Percentiles rank a stretch among this genome's conserved stretches.
phyloP scores from a whole-genome alignment of 2,888 invertebrate genomes.

The Cancer borealis region DNA sequence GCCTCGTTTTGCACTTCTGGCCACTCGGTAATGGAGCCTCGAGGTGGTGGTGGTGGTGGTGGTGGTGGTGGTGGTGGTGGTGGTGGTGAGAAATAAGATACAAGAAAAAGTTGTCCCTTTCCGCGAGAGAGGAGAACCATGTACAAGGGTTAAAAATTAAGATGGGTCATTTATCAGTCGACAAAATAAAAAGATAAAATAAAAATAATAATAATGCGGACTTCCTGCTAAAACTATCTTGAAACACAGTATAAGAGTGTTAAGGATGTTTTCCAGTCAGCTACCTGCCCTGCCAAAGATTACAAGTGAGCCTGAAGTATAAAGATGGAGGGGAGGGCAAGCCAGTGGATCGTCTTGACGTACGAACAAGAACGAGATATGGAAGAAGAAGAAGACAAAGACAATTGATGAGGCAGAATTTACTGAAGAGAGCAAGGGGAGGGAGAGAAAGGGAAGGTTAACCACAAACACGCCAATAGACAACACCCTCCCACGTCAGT shows the following conservation, averaged over 20 bases:
- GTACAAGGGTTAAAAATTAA: not conserved
- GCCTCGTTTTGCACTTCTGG: not conserved
- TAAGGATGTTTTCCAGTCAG: no score
- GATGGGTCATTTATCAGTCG: not conserved
- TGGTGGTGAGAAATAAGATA: not conserved
- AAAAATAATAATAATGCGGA: not conserved
- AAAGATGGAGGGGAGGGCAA: no score
- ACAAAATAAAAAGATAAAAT: not conserved
- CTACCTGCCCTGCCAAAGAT: no score
- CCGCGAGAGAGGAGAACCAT: slow-evolving; percentile 24
- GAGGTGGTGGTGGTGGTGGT: not conserved
- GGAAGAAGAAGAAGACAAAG: not conserved
- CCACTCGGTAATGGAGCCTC: no score
- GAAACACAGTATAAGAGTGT: no score
- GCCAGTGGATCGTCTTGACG: no score
- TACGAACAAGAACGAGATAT: no score
- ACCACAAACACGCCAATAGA: not conserved
- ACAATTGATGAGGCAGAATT: not conserved
- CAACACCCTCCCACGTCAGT: not conserved
- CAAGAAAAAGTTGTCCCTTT: not conserved
- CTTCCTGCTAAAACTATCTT: not conserved
- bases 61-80: not conserved
- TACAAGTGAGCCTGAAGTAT: no score
- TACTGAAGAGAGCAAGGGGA: not conserved
- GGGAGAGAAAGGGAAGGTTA: not conserved